Base-by-base conservation (phyloP, 2,113 vertebrate species). In the Egretta garzetta region DNA sequence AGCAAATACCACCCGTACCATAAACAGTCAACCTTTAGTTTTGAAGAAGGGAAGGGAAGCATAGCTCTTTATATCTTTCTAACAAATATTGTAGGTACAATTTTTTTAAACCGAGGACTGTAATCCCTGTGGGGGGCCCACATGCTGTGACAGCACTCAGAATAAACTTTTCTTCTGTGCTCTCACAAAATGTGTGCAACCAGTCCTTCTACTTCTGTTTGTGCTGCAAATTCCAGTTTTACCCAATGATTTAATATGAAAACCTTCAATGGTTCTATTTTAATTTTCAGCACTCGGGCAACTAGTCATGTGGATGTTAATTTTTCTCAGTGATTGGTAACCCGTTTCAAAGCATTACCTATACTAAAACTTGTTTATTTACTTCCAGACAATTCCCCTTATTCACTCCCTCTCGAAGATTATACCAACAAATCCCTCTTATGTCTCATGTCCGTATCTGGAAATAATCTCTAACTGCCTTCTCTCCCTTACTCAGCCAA, bases 121-220 rank as follows among this genome's bases (percentile, higher is more conserved):
- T 10, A 55, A 2, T 9, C 9, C 8, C 2, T 47, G 9, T 17
- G 6, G 10, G 49, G 8, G 14, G 3, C 5, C 3, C 30, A 59
- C 7, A 23, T 41, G 23, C 12, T 81, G 22, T n/a, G 33, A 53
- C 47, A 68, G 19, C 11, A 22, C 11, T 4, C 27, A 74, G 53
- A 76, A 67, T 26, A 58, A 72, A 43, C 9, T 30, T 3, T 33
- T 59, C 16, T 53, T 27, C 37, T 6, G 1, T 55, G 17, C 4
- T 90, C 4, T 56, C 17, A 43, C 4, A 32, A 33, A 5, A 19
- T 35, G 3, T 33, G 41, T 52, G 33, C 88, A 75, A 67, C 23
- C 18, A 68, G 5, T 67, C 11, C 15, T 39, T 33, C 39, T 47
- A 8, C 28, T 75, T 60, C n/a, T 33, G 4, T 71, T 85, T 47